Conservation (phyloP, 2,113 vertebrate species). For the Chaetura pelagica region DNA sequence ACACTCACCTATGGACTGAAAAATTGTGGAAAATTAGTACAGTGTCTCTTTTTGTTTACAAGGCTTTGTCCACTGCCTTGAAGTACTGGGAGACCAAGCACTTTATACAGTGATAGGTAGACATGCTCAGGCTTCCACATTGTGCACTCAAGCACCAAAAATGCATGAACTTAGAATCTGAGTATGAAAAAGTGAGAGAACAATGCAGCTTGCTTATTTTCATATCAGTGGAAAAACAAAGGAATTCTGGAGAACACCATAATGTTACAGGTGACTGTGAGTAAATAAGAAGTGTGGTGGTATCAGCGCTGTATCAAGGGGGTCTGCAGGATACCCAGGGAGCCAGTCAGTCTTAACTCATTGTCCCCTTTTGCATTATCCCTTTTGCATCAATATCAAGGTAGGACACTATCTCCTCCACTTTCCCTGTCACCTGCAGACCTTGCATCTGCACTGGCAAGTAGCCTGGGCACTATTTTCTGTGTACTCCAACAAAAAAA, state of each 20-base stretch:
- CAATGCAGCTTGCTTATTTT: not conserved
- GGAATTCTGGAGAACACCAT: fast-evolving
- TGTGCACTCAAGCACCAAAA: fast-evolving
- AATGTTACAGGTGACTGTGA: not conserved
- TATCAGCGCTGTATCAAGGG: not conserved
- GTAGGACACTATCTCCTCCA: not conserved
- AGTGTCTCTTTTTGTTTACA: not conserved
- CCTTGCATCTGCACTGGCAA: not conserved
- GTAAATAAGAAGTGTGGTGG: not conserved
- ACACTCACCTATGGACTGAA: fast-evolving
- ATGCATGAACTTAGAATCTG: not conserved
- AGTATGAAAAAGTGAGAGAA: not conserved
- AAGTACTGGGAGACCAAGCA: not conserved
- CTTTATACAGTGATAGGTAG: not conserved
- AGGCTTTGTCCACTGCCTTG: not conserved
- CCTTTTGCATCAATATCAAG: not conserved
- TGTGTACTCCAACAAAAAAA: fast-evolving
- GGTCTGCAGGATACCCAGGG: not conserved
- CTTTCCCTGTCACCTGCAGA: not conserved
- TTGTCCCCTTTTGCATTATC: not conserved
- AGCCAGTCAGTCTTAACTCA: not conserved
- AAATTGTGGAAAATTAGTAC: not conserved
- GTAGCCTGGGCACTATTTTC: not conserved
- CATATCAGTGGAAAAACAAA: not conserved
- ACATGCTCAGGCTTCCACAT: not conserved